Evolutionary conservation across 2,888 invertebrate species (phyloP).

Genomic region (Ophion costatus): DNA sequence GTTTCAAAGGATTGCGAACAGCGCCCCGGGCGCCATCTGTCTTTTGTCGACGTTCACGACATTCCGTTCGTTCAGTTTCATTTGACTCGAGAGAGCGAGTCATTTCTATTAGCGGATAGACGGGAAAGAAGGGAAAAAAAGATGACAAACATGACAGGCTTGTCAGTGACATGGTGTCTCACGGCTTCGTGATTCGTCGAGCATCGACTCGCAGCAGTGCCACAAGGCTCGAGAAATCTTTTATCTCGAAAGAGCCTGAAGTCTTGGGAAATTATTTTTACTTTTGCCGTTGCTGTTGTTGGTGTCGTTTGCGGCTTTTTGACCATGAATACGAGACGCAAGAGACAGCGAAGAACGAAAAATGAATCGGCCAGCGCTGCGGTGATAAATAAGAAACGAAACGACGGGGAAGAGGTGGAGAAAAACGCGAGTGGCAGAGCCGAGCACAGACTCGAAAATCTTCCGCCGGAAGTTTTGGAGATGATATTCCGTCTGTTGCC

Average conservation of each 20-base stretch:
- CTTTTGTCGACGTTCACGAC: conserved; percentile 13
- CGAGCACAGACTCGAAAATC: conserved; percentile 72
- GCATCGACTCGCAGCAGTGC: neutral
- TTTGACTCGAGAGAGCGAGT: conserved; percentile 26
- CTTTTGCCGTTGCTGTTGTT: conserved; percentile 9
- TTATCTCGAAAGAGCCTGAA: conserved; percentile 2
- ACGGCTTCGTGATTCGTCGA: conserved; percentile 10
- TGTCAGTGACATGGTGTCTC: conserved; percentile 17
- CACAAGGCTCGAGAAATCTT: conserved; percentile 19
- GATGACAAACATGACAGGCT: neutral
- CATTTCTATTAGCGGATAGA: conserved; percentile 12
- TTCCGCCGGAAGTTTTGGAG: conserved; percentile 80
- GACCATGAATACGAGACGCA: conserved; percentile 62
- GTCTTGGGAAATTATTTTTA: conserved; percentile 36
- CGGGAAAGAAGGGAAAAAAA: conserved; percentile 3
- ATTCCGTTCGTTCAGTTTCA: conserved; percentile 18
- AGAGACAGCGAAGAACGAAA: conserved; percentile 56
- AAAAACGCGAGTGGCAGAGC: conserved; percentile 27
- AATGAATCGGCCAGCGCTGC: neutral
- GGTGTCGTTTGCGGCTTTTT: neutral
- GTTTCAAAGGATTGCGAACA: neutral
- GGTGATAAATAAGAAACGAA: conserved; percentile 10
- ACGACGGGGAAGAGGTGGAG: conserved; percentile 38
- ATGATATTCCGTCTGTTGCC: conserved; percentile 78
- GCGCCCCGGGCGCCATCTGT: neutral